Base-by-base conservation (phyloP, 2,888 invertebrate genomes). In the Oithona nana region DNA sequence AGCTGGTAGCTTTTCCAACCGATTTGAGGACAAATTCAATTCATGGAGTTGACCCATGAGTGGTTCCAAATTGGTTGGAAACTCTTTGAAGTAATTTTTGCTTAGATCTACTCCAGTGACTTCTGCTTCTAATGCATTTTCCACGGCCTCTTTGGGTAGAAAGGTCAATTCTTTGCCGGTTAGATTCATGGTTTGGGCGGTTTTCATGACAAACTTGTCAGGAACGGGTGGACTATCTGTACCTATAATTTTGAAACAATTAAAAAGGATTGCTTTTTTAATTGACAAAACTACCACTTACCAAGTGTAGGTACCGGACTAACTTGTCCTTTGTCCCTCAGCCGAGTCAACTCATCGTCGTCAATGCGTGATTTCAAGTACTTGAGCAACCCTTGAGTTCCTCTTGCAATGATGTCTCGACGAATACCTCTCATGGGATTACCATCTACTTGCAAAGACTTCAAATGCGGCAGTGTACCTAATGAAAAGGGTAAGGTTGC, bases 371-470 rank as follows among this genome's bases (percentile, higher is more conserved):
- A 56, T 28, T 49, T 26, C 31, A 77, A 69, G 70, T 83, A 86
- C 71, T 84, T 84, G 71, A 92, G 78, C 70, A 93, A 80, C 64
- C 87, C 75, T 28, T 70, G 78, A 0, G 89, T 88, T n/a, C 92
- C 92, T 64, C 86, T 82, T 70, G 83, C 81, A 61, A 92, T 77
- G 63, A 93, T 81, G 72, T 92, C 92, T 64, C 84, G 79, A 39
- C 92, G 76, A 29, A 93, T 82, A 61, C 82, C 82, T 68, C 84
- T 81, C 67, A 92, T 75, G 68, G 84, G 84, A 75, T 93, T 93
- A 3, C 92, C 92, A 67, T 89, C 87, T 69, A 92, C 78, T 66
- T 82, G 82, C 59, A 93, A 77, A 67, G 84, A 84, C 69, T 87
- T 86, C 64, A 93, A 75, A 70, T 88, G 84, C 0, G 84, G 81